A percentile compares a stretch with the other conserved stretches of the same genome.
Conservation (phyloP, 2,113 vertebrate genomes). For the Condylura cristata region DNA sequence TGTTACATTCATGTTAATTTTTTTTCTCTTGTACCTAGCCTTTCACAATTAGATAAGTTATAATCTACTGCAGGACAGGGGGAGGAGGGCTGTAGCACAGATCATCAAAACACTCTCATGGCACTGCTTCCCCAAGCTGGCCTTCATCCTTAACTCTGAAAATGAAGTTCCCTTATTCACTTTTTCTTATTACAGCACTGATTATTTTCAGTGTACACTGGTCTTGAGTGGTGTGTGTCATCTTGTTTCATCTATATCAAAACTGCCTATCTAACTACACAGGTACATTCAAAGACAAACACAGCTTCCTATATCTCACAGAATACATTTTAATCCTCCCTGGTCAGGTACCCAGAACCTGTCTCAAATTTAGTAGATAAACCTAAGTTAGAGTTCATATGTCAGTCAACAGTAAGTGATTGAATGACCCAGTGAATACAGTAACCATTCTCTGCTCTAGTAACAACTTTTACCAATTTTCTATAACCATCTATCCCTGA, state of each 20-base stretch:
- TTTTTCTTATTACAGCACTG: too few relatives aligned
- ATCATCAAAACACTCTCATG: too few relatives aligned
- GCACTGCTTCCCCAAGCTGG: too few relatives aligned
- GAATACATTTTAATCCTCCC: background rate
- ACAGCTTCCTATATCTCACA: background rate
- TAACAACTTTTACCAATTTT: background rate
- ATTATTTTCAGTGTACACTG: too few relatives aligned
- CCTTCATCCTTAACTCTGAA: too few relatives aligned
- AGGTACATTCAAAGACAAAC: background rate
- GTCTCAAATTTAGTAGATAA: background rate
- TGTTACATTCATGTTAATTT: too few relatives aligned
- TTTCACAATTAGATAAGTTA: too few relatives aligned
- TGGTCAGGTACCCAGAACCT: background rate
- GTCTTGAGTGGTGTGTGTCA: background rate
- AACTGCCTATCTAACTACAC: background rate
- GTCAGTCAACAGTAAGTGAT: background rate
- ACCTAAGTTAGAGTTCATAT: background rate
- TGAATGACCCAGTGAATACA: background rate
- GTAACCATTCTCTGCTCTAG: background rate
- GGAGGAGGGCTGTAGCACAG: too few relatives aligned
- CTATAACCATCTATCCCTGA: background rate
- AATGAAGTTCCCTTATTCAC: too few relatives aligned
- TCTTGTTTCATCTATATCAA: background rate
- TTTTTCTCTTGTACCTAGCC: too few relatives aligned
- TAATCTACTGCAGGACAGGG: too few relatives aligned